phyloP scores from a whole-genome alignment of 1,140 invertebrate genomes.

The Capitella teleta region DNA sequence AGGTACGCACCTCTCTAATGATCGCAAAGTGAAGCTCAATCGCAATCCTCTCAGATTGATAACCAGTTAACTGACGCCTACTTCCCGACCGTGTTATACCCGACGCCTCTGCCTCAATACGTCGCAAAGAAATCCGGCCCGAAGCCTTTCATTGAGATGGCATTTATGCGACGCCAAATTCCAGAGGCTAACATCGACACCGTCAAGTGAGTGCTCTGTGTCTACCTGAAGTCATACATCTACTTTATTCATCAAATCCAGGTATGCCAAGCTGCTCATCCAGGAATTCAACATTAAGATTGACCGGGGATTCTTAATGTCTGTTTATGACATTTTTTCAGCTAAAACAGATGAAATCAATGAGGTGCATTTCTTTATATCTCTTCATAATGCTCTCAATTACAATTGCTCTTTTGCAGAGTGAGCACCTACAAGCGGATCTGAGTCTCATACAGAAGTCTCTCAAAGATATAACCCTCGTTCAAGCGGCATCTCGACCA shows the following conservation, averaged over 20 bases:
- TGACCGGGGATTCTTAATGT: conserved; percentile 59
- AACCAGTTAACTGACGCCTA: conserved; percentile 66
- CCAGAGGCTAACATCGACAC: conserved; percentile 44
- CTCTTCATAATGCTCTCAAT: too few relatives aligned
- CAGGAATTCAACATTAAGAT: conserved; percentile 63
- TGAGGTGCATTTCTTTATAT: conserved; percentile 27
- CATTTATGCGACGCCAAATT: conserved; percentile 50
- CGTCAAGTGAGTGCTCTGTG: conserved; percentile 38
- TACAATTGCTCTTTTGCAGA: conserved; percentile 20
- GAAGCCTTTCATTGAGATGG: conserved; percentile 59
- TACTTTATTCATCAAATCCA: conserved; percentile 29
- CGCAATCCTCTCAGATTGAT: conserved; percentile 52
- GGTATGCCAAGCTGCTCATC: conserved; percentile 57
- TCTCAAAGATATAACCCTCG: conserved; percentile 35
- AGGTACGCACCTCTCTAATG: too few relatives aligned
- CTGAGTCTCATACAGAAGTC: conserved; percentile 50
- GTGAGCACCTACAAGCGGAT: conserved; percentile 43
- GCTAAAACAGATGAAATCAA: conserved; percentile 42
- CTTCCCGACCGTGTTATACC: conserved; percentile 63
- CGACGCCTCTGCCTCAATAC: conserved; percentile 43
- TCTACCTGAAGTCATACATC: background rate
- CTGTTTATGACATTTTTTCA: conserved; percentile 51
- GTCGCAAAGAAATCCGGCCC: conserved; percentile 42
- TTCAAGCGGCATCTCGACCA: conserved; percentile 18
- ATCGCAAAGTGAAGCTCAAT: too few relatives aligned